Conservation (phyloP, 2,888 invertebrate species). For the Acanthoscelides obtectus region DNA sequence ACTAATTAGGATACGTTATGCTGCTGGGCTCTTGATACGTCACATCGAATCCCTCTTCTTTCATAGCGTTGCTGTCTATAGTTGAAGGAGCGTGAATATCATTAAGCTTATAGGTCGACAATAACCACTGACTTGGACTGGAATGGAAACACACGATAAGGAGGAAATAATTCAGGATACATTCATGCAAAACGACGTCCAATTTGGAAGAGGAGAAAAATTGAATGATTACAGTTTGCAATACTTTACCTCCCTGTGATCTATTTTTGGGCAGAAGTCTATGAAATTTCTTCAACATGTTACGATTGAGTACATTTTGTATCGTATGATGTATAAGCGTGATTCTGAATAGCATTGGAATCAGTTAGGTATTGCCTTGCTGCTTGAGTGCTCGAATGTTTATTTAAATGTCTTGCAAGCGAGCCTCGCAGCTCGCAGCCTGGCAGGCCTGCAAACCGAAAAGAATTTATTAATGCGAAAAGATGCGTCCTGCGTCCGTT, state of each 20-base stretch:
- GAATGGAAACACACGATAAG: no score
- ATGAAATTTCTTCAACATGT: no score
- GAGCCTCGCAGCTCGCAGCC: neutral
- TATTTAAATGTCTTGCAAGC: neutral
- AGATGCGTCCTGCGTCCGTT: slow-evolving; percentile 6
- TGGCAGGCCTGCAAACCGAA: neutral
- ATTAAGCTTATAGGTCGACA: no score
- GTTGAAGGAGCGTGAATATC: neutral
- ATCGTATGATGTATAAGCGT: no score
- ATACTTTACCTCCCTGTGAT: no score
- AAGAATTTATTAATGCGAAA: slow-evolving; percentile 7
- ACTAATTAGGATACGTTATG: neutral
- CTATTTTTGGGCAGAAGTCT: no score
- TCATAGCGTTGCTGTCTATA: neutral
- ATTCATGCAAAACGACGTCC: no score
- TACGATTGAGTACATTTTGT: no score
- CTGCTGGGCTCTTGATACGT: neutral
- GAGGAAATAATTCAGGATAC: no score
- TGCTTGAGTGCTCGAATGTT: neutral
- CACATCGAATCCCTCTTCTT: neutral
- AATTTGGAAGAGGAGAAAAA: no score
- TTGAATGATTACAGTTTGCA: no score
- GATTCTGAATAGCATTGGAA: neutral
- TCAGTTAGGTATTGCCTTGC: neutral
- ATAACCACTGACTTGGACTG: no score